These are phyloP conservation scores for Pachycephala philippinensis DNA, from an alignment of 2,113 vertebrate species.

Conservation along the genomic window DNA sequence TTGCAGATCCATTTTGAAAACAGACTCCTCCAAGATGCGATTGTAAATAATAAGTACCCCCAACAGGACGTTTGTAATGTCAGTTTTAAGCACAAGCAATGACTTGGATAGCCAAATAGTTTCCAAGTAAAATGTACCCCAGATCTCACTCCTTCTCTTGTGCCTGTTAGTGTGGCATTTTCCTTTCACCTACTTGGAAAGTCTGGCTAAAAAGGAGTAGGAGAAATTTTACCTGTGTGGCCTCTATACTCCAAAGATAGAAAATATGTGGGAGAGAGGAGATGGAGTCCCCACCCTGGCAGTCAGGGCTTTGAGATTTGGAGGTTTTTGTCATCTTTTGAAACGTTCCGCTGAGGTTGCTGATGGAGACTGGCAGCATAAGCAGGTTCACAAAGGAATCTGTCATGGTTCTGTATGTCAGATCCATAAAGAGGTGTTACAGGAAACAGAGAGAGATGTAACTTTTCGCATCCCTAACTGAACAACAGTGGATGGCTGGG, in stretches of 20 bases:
- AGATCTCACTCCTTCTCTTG: neutral
- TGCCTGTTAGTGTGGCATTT: neutral
- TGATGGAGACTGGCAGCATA: neutral
- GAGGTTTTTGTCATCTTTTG: neutral
- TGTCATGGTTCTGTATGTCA: accelerated
- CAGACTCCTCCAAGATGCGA: neutral
- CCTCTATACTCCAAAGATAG: neutral
- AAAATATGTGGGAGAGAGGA: neutral
- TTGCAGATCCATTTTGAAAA: neutral
- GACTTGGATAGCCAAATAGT: neutral
- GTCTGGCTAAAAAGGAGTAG: neutral
- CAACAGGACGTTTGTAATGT: neutral
- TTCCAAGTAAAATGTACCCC: neutral
- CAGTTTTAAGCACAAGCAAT: neutral
- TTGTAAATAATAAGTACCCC: neutral
- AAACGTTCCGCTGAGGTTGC: neutral
- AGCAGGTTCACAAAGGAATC: neutral
- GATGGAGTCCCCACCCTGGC: neutral
- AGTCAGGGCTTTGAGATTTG: neutral
- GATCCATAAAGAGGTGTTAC: neutral
- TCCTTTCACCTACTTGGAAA: neutral
- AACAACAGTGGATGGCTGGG: neutral
- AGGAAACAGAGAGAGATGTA: neutral
- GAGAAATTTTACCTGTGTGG: neutral
- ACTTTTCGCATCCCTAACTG: neutral